A percentile compares a stretch with the other conserved stretches of the same genome.
Evolutionary conservation across 2,888 invertebrate genomes (phyloP).

Genomic region (Zootermopsis nevadensis): DNA sequence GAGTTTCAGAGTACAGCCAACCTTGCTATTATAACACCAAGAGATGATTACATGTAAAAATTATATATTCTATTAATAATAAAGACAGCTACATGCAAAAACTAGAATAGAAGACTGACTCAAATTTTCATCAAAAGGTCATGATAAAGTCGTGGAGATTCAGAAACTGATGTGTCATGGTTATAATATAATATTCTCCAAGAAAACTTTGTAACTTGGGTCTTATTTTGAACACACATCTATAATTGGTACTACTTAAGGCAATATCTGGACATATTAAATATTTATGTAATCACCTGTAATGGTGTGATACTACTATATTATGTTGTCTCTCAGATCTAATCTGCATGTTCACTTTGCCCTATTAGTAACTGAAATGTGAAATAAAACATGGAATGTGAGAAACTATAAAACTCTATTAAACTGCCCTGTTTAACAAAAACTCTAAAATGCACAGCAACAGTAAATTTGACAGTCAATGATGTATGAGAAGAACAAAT

Average conservation of each 20-base stretch:
- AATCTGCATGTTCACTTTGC: not conserved
- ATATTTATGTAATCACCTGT: not conserved
- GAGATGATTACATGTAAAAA: conserved; percentile 17
- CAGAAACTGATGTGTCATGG: not conserved
- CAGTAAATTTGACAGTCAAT: too few relatives aligned
- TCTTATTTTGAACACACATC: not conserved
- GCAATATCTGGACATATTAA: not conserved
- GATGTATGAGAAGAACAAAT: too few relatives aligned
- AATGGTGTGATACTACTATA: not conserved
- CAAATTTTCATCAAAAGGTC: not conserved
- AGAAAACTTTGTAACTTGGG: not conserved
- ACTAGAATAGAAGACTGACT: not conserved
- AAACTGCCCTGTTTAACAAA: too few relatives aligned
- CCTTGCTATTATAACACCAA: not conserved
- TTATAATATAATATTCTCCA: not conserved
- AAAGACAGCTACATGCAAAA: not conserved
- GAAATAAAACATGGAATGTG: too few relatives aligned
- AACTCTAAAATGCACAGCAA: too few relatives aligned
- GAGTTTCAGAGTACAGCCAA: not conserved
- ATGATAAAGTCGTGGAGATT: not conserved
- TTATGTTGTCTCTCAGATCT: not conserved
- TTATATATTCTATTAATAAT: conserved; percentile 7
- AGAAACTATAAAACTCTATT: too few relatives aligned
- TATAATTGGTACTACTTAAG: not conserved
- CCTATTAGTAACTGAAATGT: too few relatives aligned